Evolutionary conservation across 2,113 vertebrate species (phyloP).

Genomic region (Proteles cristata): DNA sequence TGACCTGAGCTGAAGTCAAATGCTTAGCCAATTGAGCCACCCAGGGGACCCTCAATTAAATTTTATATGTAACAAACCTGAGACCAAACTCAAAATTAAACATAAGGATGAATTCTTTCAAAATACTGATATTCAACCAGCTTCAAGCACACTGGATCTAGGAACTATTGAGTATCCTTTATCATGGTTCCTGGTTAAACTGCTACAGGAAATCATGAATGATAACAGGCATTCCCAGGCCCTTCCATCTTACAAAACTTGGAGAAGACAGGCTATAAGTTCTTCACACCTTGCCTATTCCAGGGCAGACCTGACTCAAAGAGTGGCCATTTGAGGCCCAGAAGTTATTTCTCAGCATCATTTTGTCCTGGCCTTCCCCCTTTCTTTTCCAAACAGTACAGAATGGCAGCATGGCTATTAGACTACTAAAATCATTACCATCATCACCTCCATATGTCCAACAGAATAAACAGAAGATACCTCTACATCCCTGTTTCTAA

Average conservation of each 20-base stretch:
- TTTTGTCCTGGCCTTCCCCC: not conserved
- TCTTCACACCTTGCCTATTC: not conserved
- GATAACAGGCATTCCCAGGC: not conserved
- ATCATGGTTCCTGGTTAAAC: not conserved
- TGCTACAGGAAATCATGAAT: fast-evolving
- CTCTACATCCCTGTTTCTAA: not conserved
- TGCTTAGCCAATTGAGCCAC: too few relatives aligned
- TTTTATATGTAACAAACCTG: not conserved
- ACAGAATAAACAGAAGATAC: not conserved
- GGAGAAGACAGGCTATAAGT: not conserved
- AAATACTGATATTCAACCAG: not conserved
- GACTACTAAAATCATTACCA: not conserved
- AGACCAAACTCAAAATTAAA: not conserved
- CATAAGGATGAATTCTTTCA: not conserved
- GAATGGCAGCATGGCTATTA: not conserved
- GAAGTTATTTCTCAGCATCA: not conserved
- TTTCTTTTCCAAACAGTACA: slow-evolving; percentile 17
- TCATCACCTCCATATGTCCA: not conserved
- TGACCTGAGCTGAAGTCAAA: too few relatives aligned
- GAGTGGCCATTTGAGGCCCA: not conserved
- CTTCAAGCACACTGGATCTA: not conserved
- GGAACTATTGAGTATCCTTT: not conserved
- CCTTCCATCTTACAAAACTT: not conserved
- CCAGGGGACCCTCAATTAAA: not conserved
- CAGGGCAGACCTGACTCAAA: not conserved